These are phyloP conservation scores for Crepidodera aurea DNA, from an alignment of 2,888 invertebrate genomes.

Conservation along the genomic window DNA sequence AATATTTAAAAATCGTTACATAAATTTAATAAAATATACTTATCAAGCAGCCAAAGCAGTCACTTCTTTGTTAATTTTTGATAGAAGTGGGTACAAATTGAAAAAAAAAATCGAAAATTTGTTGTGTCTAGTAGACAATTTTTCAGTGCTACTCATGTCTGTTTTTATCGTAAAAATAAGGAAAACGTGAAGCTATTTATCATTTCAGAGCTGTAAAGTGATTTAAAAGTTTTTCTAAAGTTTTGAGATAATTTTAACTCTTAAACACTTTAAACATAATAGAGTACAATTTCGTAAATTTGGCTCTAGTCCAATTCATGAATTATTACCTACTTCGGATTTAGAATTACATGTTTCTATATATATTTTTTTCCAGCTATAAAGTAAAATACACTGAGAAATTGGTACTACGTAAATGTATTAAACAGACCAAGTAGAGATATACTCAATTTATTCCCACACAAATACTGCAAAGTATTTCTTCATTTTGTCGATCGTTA, in stretches of 20 bases:
- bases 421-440: too few relatives aligned
- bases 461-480: too few relatives aligned
- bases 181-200: too few relatives aligned
- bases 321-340: background rate
- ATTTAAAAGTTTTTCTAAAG: too few relatives aligned
- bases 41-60: constrained; percentile 58
- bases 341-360: background rate
- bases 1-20: constrained; percentile 20
- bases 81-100: background rate
- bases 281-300: background rate
- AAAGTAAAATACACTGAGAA: too few relatives aligned
- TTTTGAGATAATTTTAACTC: too few relatives aligned
- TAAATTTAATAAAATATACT: constrained; percentile 38
- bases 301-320: constrained; percentile 1
- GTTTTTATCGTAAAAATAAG: background rate
- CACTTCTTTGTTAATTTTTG: constrained; percentile 42
- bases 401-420: too few relatives aligned
- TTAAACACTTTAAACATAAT: too few relatives aligned
- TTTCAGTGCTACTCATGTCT: background rate
- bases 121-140: background rate
- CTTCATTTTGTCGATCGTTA: too few relatives aligned
- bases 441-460: too few relatives aligned
- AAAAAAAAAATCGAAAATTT: background rate
- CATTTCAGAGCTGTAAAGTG: too few relatives aligned
- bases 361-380: too few relatives aligned